These are phyloP conservation scores for Drepana arcuata DNA, from an alignment of 1,140 invertebrate species.

Conservation along the genomic window DNA sequence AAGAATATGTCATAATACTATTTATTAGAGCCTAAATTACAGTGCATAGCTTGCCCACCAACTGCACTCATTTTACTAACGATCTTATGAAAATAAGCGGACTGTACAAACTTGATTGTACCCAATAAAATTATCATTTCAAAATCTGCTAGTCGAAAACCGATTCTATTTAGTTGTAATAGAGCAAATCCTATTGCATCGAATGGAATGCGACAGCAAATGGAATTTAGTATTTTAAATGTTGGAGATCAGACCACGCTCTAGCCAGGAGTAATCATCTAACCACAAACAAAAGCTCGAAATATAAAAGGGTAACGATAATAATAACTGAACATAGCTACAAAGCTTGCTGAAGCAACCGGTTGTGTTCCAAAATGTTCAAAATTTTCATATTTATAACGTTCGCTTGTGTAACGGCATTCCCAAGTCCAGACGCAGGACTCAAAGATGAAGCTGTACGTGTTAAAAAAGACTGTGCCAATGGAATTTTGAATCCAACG, in stretches of 20 bases:
- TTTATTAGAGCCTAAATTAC: neutral
- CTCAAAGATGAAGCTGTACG: conserved; percentile 1
- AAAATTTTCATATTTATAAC: conserved; percentile 10
- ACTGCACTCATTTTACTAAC: conserved; percentile 15
- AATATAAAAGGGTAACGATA: conserved; percentile 30
- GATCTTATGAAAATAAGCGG: conserved; percentile 19
- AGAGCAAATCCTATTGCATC: neutral
- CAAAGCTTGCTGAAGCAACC: conserved; percentile 6
- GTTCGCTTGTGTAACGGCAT: conserved; percentile 11
- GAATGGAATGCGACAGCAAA: too few relatives aligned
- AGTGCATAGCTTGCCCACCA: neutral
- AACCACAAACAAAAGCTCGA: conserved; percentile 24
- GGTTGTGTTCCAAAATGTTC: conserved; percentile 22
- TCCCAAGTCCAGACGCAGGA: neutral
- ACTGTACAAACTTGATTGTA: conserved; percentile 7
- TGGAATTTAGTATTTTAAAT: conserved; percentile 7
- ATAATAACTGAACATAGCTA: conserved; percentile 20
- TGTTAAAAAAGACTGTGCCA: conserved; percentile 73
- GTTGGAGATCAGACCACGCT: conserved; percentile 15
- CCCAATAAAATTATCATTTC: neutral
- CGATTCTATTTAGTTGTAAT: neutral
- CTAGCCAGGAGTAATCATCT: conserved; percentile 22
- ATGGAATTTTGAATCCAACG: conserved; percentile 76
- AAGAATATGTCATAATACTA: neutral
- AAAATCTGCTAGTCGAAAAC: conserved; percentile 1